Evolutionary conservation across 2,797 vertebrate genomes (phyloP).

Genomic region (Hoplostethus mediterraneus): DNA sequence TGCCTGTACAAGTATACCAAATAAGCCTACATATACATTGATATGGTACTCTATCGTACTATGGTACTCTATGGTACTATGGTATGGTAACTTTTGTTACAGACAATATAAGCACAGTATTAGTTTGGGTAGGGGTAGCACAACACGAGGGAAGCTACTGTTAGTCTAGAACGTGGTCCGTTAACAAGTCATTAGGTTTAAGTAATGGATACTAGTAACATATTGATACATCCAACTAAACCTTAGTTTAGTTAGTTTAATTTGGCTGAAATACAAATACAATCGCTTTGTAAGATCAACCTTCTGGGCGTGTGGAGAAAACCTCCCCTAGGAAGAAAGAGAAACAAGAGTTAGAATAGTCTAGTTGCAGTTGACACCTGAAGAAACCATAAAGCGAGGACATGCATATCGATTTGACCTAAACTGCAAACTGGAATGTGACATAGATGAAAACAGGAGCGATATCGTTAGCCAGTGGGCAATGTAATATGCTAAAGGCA

Average conservation of each 20-base stretch:
- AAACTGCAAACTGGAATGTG: slow-evolving; percentile 26
- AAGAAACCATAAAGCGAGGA: slow-evolving; percentile 44
- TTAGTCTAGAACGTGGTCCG: too few relatives aligned
- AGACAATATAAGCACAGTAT: not conserved
- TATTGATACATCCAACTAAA: not conserved
- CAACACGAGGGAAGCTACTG: not conserved
- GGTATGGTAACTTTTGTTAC: not conserved
- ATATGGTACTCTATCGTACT: too few relatives aligned
- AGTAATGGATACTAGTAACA: not conserved
- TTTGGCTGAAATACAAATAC: slow-evolving; percentile 14
- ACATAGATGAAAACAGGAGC: slow-evolving; percentile 48
- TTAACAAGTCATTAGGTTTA: slow-evolving; percentile 3
- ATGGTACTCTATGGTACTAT: too few relatives aligned
- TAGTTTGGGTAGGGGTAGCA: not conserved
- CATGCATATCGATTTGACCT: slow-evolving; percentile 46
- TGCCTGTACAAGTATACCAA: not conserved
- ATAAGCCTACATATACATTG: not conserved
- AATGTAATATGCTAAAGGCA: slow-evolving; percentile 58
- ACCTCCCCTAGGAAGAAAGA: slow-evolving; percentile 7
- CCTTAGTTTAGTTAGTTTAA: slow-evolving; percentile 32
- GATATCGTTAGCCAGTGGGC: slow-evolving; percentile 39
- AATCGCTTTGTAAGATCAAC: slow-evolving; percentile 1
- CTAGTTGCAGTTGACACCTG: slow-evolving; percentile 37
- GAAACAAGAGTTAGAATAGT: slow-evolving; percentile 31
- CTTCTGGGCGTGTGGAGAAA: slow-evolving; percentile 9